Base-by-base conservation (phyloP, 2,888 invertebrate species). In the Leucophora obtusa region DNA sequence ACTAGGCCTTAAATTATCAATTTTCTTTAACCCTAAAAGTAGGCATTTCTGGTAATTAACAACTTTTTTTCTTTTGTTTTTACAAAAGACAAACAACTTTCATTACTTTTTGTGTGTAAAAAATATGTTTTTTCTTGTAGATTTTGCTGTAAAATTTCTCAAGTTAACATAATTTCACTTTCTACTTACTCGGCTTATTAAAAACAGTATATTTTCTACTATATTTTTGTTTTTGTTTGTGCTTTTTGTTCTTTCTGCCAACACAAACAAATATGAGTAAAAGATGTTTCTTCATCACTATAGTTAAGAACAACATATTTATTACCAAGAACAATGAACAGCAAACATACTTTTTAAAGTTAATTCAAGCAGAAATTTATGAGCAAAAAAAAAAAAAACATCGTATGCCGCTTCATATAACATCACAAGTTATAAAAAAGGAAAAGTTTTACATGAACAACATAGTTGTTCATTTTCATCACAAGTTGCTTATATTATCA, bases 401-500 rank as follows among this genome's bases (percentile, higher is more conserved):
- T 47, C 2, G 0, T 47, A 47, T n/a, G 43, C 43, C 43, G 11
- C 5, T 1, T n/a, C 43, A 14, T n/a, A 14, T 15, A 28, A 4
- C 7, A 28, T 1, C 24, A 15, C 56, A 56, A n/a, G n/a, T 56
- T 28, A n/a, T 7, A 33, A 15, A 10, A 24, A 33, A 11, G 11
- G n/a, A 56, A 56, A 28, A 56, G 33, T 56, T 56, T 56, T 56
- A n/a, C 28, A 15, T 24, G 24, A 18, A 21, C 54, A 14, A 10
- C n/a, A 11, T 21, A 56, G 21, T 56, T 56, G 33, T 56, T 56
- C 56, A 56, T 56, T 56, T 56, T 56, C 33, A 56, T 33, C 28
- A 28, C 28, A 33, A 56, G 56, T 56, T 28, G 33, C 56, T 56
- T 33, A n/a, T n/a, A n/a, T 56, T 56, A 56, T 33, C 56, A 56